phyloP scores from a whole-genome alignment of 35 echinoderm and acorn worm species.

The Patiria miniata region DNA sequence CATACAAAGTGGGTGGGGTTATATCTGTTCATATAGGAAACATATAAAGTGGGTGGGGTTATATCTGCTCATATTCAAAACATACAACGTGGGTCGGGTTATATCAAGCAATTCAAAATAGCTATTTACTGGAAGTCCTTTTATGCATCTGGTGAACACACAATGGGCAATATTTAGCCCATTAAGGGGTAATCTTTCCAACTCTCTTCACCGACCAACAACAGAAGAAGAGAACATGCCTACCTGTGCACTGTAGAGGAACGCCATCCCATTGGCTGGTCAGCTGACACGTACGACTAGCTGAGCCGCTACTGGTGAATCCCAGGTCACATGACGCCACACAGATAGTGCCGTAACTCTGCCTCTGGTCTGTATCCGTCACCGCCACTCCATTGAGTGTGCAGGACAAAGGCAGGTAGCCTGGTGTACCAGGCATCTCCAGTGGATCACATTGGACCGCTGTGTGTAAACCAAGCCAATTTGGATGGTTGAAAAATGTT shows the following conservation, averaged over 20 bases:
- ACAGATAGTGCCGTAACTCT: conserved; percentile 27
- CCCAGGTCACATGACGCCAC: conserved; percentile 22
- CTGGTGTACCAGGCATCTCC: background rate
- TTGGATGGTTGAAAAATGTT: no score
- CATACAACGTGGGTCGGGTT: no score
- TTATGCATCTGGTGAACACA: no score
- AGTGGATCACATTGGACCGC: conserved; percentile 48
- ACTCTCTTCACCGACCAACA: no score
- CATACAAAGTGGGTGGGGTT: background rate
- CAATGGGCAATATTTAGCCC: no score
- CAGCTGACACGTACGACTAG: conserved; percentile 14
- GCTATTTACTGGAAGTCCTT: no score
- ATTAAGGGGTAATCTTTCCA: no score
- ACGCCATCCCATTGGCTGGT: conserved; percentile 39
- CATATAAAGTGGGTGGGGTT: no score
- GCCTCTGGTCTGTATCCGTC: background rate
- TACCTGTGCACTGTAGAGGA: conserved; percentile 41
- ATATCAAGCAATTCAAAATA: no score
- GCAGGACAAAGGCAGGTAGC: background rate
- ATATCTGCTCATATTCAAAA: no score
- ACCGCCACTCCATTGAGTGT: background rate
- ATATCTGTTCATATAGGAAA: no score
- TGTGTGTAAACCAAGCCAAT: background rate
- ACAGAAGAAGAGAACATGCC: background rate
- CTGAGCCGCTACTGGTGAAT: conserved; percentile 26